These are phyloP conservation scores for Stomorhina lunata DNA, from an alignment of 2,888 invertebrate species.

Conservation along the genomic window DNA sequence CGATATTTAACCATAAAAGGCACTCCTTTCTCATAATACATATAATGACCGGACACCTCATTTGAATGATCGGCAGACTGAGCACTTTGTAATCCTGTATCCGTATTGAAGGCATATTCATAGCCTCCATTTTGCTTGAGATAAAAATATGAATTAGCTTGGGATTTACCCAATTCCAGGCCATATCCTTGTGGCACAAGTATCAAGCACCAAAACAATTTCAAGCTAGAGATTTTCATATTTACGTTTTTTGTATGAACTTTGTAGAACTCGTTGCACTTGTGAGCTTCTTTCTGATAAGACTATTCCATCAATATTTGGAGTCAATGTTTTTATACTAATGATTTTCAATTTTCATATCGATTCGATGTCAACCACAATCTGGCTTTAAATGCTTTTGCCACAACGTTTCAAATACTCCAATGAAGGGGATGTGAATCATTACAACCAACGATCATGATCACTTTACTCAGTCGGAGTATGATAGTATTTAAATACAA, in stretches of 20 bases:
- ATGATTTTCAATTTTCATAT: neutral
- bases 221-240: constrained; percentile 32
- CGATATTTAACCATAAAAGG: constrained; percentile 66
- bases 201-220: constrained; percentile 29
- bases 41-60: constrained; percentile 69
- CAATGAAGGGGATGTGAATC: neutral
- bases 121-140: constrained; percentile 75
- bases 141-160: constrained; percentile 55
- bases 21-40: constrained; percentile 61
- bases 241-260: neutral
- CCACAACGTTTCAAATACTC: constrained; percentile 18
- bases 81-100: constrained; percentile 74
- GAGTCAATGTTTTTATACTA: constrained; percentile 59
- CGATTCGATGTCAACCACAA: constrained; percentile 50
- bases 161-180: constrained; percentile 47
- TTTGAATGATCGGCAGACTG: constrained; percentile 73
- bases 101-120: constrained; percentile 78
- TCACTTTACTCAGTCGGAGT: neutral
- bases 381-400: constrained; percentile 52
- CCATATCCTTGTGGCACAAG: constrained; percentile 8
- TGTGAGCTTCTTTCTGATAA: constrained; percentile 20
- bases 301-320: constrained; percentile 30
- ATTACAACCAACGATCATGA: constrained; percentile 44
- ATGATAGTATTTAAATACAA: constrained; percentile 36
- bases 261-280: constrained; percentile 25